These are phyloP conservation scores for Hylia prasina DNA, from an alignment of 2,113 vertebrate species.

Conservation along the genomic window DNA sequence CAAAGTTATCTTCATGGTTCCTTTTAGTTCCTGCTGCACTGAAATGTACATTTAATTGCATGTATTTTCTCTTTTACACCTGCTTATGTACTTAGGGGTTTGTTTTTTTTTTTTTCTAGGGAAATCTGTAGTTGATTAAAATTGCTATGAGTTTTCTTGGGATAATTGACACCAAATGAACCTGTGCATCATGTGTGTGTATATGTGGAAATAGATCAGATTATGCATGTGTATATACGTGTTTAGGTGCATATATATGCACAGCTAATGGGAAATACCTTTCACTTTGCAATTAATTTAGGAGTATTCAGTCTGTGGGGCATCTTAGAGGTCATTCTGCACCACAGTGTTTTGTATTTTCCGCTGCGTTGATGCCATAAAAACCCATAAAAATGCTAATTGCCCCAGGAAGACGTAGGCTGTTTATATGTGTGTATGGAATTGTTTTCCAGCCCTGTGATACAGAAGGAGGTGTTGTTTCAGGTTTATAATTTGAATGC, in stretches of 20 bases:
- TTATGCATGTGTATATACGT: background rate
- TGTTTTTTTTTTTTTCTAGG: background rate
- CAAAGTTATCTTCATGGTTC: background rate
- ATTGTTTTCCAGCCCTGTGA: conserved; percentile 7
- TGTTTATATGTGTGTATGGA: background rate
- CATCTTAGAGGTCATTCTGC: conserved; percentile 28
- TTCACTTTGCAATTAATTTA: conserved; percentile 30
- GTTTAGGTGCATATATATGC: background rate
- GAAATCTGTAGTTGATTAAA: conserved; percentile 27
- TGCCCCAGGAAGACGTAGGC: background rate
- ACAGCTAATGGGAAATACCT: background rate
- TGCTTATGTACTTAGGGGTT: background rate
- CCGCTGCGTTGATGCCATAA: background rate
- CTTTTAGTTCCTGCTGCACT: background rate
- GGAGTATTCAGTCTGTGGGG: background rate
- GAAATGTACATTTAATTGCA: background rate
- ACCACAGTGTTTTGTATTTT: background rate
- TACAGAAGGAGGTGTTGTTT: conserved; percentile 20
- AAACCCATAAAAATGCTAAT: conserved; percentile 66
- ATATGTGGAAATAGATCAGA: background rate
- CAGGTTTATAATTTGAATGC: conserved; percentile 33
- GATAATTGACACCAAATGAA: conserved; percentile 14
- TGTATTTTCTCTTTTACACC: conserved; percentile 10
- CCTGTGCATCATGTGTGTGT: background rate
- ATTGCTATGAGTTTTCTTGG: background rate